Conservation (phyloP, 1,140 invertebrate genomes). For the Pollicipes pollicipes region DNA sequence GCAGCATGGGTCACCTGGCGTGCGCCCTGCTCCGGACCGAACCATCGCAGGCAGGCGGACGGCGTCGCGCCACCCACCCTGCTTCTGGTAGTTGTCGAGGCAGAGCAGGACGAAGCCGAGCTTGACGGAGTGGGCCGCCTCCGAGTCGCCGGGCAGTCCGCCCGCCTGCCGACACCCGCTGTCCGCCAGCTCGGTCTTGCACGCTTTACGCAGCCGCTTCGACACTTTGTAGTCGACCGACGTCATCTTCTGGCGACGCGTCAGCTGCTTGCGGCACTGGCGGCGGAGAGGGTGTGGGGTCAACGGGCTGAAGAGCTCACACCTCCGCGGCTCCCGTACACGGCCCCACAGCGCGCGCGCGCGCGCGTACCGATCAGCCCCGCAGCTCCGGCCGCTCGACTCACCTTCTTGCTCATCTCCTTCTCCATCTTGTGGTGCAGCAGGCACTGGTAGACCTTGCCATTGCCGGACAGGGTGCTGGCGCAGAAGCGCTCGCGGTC, state of each 20-base stretch:
- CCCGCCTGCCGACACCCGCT: neutral
- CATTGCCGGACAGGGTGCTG: conserved; percentile 33
- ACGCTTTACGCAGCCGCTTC: conserved; percentile 30
- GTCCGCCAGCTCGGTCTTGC: conserved; percentile 15
- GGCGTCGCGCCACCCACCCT: neutral
- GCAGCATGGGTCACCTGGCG: too few species aligned
- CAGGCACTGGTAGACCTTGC: conserved; percentile 81
- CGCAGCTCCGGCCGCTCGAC: too few species aligned
- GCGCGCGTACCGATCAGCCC: too few species aligned
- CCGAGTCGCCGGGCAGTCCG: neutral
- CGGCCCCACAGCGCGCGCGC: too few species aligned
- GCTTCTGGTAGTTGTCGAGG: neutral
- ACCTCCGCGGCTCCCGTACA: too few species aligned
- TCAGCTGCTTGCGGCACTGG: conserved; percentile 34
- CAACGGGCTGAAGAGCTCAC: too few species aligned
- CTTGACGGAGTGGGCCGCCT: neutral
- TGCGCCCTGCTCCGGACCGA: too few species aligned
- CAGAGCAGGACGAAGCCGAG: neutral
- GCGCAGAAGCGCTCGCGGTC: conserved; percentile 51
- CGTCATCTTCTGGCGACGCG: conserved; percentile 31
- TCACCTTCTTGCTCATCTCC: neutral
- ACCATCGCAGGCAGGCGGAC: too few species aligned
- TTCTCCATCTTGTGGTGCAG: conserved; percentile 16
- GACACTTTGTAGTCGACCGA: conserved; percentile 35
- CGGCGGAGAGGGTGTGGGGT: conserved; percentile 19